Evolutionary conservation across 2,888 invertebrate genomes (phyloP).

Genomic region (Epirrhoe tristata): DNA sequence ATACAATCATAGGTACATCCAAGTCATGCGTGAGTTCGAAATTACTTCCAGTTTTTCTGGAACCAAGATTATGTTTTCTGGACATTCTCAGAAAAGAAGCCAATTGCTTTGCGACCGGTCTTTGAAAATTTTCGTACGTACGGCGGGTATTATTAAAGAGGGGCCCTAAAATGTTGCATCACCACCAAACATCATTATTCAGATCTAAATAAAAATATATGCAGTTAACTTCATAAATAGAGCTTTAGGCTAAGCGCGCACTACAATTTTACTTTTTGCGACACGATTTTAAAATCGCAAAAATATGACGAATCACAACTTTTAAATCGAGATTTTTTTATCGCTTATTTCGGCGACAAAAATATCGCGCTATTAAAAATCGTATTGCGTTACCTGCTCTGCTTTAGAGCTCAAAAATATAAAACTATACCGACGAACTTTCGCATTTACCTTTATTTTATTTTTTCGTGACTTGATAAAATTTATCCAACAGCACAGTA

Average conservation of each 20-base stretch:
- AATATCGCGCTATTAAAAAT: too few species aligned
- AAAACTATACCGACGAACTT: too few species aligned
- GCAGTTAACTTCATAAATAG: background rate
- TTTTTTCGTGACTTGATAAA: too few species aligned
- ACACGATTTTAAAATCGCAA: too few species aligned
- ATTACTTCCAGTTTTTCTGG: constrained; percentile 18
- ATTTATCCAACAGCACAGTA: too few species aligned
- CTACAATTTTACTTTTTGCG: too few species aligned
- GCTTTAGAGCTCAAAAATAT: too few species aligned
- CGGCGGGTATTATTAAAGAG: background rate
- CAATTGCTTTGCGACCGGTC: constrained; percentile 39
- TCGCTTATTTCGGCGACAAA: too few species aligned
- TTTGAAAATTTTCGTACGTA: constrained; percentile 34
- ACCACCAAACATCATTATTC: background rate
- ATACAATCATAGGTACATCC: background rate
- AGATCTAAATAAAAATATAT: background rate
- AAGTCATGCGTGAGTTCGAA: background rate
- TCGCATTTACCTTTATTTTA: too few species aligned
- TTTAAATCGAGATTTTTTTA: too few species aligned
- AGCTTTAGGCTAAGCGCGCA: background rate
- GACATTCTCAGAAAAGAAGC: constrained; percentile 29
- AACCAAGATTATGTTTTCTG: constrained; percentile 11
- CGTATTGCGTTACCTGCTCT: too few species aligned
- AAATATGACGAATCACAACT: too few species aligned
- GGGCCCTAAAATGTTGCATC: constrained; percentile 21